These are phyloP conservation scores for Sinonovacula constricta DNA, from an alignment of 1,140 invertebrate species.

Conservation along the genomic window DNA sequence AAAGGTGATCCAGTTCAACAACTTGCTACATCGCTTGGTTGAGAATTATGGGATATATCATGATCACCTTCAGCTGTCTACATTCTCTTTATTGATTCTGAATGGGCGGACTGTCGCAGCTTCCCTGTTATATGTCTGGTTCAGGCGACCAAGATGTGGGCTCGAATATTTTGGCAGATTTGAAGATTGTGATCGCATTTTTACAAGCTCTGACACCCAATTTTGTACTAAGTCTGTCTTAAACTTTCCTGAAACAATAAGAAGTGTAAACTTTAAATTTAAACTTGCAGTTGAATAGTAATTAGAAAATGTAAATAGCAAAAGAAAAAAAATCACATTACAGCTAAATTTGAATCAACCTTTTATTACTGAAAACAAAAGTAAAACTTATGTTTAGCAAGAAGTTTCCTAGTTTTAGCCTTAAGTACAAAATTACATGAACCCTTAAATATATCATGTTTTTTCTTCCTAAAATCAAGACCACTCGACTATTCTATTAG, in stretches of 20 bases:
- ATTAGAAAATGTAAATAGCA: neutral
- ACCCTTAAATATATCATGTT: too few relatives aligned
- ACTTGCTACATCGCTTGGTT: too few relatives aligned
- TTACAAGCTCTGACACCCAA: constrained; percentile 57
- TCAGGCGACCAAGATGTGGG: constrained; percentile 8
- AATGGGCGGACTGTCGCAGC: constrained; percentile 42
- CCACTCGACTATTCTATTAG: too few relatives aligned
- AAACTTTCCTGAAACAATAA: constrained; percentile 58
- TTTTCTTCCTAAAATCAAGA: too few relatives aligned
- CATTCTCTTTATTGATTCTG: constrained; percentile 18
- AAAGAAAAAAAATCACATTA: neutral
- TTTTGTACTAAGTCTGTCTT: constrained; percentile 54
- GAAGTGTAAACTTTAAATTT: neutral
- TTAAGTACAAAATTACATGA: neutral
- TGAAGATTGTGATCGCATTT: constrained; percentile 41
- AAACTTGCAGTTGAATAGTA: neutral
- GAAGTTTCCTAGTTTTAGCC: neutral
- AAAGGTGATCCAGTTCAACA: too few relatives aligned
- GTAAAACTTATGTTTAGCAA: neutral
- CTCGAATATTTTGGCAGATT: neutral
- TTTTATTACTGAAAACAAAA: neutral
- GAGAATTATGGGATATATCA: too few relatives aligned
- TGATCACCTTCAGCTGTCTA: neutral
- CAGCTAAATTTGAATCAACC: too few relatives aligned
- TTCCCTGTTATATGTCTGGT: neutral